Evolutionary conservation across 2,888 invertebrate species (phyloP), one percentile per base, ranked within the genome.

Genomic region (Andrena hattorfiana): DNA sequence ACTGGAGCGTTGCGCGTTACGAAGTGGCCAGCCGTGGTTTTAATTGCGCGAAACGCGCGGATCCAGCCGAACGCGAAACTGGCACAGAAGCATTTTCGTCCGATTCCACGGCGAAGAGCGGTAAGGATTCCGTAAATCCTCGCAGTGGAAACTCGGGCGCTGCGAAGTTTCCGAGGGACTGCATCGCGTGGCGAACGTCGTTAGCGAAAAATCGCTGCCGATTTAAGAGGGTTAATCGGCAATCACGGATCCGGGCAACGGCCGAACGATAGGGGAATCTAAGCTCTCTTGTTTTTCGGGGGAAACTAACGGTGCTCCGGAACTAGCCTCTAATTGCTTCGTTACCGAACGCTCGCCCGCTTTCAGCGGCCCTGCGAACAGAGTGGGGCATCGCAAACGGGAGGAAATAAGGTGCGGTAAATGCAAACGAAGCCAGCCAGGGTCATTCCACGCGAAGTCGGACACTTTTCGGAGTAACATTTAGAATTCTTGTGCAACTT

Each of bases 391-490:
- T 51, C 76, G 62, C 49, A 48, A 26, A 32, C 32, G 51, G 49
- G 30, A 59, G 56, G 71, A 76, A 69, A 66, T 20, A 71, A 76
- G 82, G 73, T 73, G 42, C 63, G 70, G 28, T 77, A 76, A 86
- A 80, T 81, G 81, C 81, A 85, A 84, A 83, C 77, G 79, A 62
- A 78, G 73, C 1, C 42, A n/a, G n/a, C n/a, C n/a, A n/a, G n/a
- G n/a, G n/a, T n/a, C n/a, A n/a, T n/a, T n/a, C n/a, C n/a, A n/a
- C n/a, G n/a, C n/a, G n/a, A n/a, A n/a, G n/a, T n/a, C n/a, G n/a
- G n/a, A n/a, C n/a, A n/a, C n/a, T n/a, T n/a, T n/a, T n/a, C n/a
- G n/a, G n/a, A n/a, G n/a, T n/a, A n/a, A n/a, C n/a, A n/a, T n/a
- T n/a, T n/a, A n/a, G n/a, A n/a, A n/a, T n/a, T n/a, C n/a, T n/a